phyloP scores from a whole-genome alignment of 2,888 invertebrate genomes.

The Oscheius sp. region DNA sequence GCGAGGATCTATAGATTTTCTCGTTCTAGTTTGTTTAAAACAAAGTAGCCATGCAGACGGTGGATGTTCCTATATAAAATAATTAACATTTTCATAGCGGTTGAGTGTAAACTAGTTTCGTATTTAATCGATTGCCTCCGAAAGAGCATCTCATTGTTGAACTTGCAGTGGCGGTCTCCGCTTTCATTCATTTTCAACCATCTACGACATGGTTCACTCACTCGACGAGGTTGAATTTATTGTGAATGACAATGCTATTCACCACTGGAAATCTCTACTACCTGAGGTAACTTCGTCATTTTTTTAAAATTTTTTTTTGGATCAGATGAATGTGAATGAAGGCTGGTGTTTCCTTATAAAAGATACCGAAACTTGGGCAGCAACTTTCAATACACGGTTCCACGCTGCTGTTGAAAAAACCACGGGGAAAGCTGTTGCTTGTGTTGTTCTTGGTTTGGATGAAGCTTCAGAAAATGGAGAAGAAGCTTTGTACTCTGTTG shows the following conservation, averaged over 20 bases:
- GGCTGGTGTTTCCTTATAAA: slow-evolving; percentile 38
- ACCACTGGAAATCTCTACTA: slow-evolving; percentile 7
- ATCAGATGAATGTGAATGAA: slow-evolving; percentile 24
- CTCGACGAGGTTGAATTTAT: slow-evolving; percentile 15
- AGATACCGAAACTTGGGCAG: slow-evolving; percentile 40
- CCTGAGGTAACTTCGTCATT: neutral
- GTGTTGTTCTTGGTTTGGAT: slow-evolving; percentile 29
- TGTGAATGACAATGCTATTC: slow-evolving; percentile 1
- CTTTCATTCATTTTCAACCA: neutral
- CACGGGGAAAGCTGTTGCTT: slow-evolving; percentile 27
- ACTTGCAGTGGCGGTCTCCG: neutral
- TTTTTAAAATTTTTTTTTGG: neutral
- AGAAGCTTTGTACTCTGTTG: slow-evolving; percentile 37
- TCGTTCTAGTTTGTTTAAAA: too few species aligned
- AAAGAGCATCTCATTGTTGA: neutral
- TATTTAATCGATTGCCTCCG: slow-evolving; percentile 6
- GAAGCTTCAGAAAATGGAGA: slow-evolving; percentile 27
- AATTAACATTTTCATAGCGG: too few species aligned
- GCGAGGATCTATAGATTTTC: too few species aligned
- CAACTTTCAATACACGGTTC: slow-evolving; percentile 40
- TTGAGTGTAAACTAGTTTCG: slow-evolving; percentile 2
- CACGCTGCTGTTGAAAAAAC: slow-evolving; percentile 32
- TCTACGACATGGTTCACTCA: neutral
- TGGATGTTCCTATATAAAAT: too few species aligned
- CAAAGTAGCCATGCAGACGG: too few species aligned